These are phyloP conservation scores for Perithous albicinctus DNA, from an alignment of 2,888 invertebrate species.

Conservation along the genomic window DNA sequence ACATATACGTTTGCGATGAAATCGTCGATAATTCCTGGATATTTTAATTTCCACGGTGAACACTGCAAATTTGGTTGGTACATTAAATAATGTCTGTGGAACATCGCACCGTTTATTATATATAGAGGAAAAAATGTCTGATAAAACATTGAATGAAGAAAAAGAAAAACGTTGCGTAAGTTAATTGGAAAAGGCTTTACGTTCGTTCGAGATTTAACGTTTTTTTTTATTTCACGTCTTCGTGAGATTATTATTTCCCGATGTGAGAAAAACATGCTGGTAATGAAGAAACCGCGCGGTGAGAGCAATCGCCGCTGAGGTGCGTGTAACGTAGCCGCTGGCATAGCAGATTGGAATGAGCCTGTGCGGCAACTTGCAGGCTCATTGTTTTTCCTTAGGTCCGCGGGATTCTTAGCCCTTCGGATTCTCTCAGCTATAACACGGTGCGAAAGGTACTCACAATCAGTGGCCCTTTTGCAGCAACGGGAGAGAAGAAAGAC, in stretches of 20 bases:
- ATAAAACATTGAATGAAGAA: background rate
- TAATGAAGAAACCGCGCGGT: slow-evolving; percentile 53
- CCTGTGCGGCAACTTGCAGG: slow-evolving; percentile 60
- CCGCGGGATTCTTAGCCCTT: slow-evolving; percentile 59
- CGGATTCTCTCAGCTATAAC: slow-evolving; percentile 66
- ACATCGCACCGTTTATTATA: too few relatives aligned
- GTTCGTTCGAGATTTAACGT: background rate
- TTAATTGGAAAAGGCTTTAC: background rate
- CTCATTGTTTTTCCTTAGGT: slow-evolving; percentile 78
- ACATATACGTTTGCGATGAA: too few relatives aligned
- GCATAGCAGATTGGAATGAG: slow-evolving; percentile 79
- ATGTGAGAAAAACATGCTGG: slow-evolving; percentile 32
- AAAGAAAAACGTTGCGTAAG: slow-evolving; percentile 2
- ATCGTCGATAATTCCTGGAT: too few relatives aligned
- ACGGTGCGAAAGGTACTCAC: slow-evolving; percentile 23
- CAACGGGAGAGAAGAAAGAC: slow-evolving; percentile 71
- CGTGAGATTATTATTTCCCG: background rate
- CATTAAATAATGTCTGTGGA: too few relatives aligned
- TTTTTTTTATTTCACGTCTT: background rate
- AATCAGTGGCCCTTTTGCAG: slow-evolving; percentile 56
- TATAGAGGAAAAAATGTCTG: background rate
- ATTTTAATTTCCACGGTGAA: too few relatives aligned
- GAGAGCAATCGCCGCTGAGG: slow-evolving; percentile 14
- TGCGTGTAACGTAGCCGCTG: slow-evolving; percentile 62
- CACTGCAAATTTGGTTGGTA: too few relatives aligned